Evolutionary conservation across 2,113 vertebrate species (phyloP), one percentile per base, ranked within the genome.

Genomic region (Cyprinus carpio): DNA sequence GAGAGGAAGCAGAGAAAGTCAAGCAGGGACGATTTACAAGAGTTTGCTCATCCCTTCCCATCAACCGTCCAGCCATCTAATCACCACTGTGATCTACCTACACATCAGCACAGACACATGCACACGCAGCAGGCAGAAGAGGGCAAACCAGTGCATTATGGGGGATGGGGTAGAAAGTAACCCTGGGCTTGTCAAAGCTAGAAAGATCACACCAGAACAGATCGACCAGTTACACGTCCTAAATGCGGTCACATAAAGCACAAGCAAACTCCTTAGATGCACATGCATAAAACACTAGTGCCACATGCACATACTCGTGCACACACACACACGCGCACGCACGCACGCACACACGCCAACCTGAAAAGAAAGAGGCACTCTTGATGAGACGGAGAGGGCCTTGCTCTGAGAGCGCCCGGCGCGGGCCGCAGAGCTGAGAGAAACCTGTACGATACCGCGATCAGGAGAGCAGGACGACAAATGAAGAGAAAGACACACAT

Each of bases 361-460:
- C 98, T 99, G 98, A 97, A 99, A 99, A 99, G 97, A 99, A 99
- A 99, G 98, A 99, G 92, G 98, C 98, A 90, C 98, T 99, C 97
- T 99, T 97, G 97, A 99, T 99, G 94, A 99, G 97, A 91, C 98
- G 97, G 94, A 99, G 97, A 91, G 98, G 97, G 95, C 97, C 98
- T 94, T 99, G 97, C 93, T 99, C 98, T 96, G 98, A 99, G 96
- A 98, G 98, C 88, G 97, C 98, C 96, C 98, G 96, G 90, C 98
- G 98, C 85, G 98, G 97, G 96, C 98, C 98, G 98, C 97, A 99
- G 96, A 99, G 97, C 96, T 99, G 98, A 93, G 98, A 97, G 95
- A 99, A 96, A 96, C 98, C 98, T 99, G 97, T 92, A 95, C 95
- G 93, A 95, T 96, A 96, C 9, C 91, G 65, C 18, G 60, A 37